Evolutionary conservation across 1,140 invertebrate species (phyloP).

Genomic region (Drosophila repleta): DNA sequence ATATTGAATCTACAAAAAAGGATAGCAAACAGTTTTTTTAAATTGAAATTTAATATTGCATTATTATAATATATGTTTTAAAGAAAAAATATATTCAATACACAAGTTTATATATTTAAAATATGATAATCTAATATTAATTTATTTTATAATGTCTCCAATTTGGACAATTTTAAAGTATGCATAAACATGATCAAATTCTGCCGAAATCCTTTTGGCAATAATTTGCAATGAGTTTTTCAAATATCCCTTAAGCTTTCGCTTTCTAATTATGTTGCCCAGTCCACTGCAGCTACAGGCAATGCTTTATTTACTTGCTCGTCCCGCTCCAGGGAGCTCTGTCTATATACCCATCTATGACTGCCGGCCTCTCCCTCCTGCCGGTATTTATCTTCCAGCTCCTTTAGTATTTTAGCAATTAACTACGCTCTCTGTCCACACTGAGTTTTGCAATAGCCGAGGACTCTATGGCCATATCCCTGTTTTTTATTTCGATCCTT

Average conservation of each 20-base stretch:
- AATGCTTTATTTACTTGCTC: slow-evolving; percentile 7
- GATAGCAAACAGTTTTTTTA: too few species aligned
- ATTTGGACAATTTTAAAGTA: neutral
- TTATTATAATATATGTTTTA: too few species aligned
- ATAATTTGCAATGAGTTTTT: neutral
- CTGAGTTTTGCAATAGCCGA: slow-evolving; percentile 33
- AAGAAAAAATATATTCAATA: too few species aligned
- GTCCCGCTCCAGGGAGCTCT: neutral
- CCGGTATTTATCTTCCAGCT: neutral
- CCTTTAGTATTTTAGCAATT: slow-evolving; percentile 34
- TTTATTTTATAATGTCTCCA: too few species aligned
- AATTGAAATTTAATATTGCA: neutral
- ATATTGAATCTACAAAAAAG: too few species aligned
- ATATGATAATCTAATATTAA: too few species aligned
- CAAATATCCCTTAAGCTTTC: neutral
- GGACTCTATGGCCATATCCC: neutral
- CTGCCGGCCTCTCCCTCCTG: neutral
- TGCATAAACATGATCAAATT: neutral
- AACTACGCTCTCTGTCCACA: slow-evolving; percentile 37
- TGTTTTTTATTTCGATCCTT: neutral
- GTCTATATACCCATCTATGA: neutral
- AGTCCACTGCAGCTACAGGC: neutral
- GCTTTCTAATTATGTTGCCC: slow-evolving; percentile 6
- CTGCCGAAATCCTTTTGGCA: neutral
- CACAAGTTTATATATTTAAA: too few species aligned